Base-by-base conservation (phyloP, 2,113 vertebrate genomes). In the Anoplopoma fimbria region DNA sequence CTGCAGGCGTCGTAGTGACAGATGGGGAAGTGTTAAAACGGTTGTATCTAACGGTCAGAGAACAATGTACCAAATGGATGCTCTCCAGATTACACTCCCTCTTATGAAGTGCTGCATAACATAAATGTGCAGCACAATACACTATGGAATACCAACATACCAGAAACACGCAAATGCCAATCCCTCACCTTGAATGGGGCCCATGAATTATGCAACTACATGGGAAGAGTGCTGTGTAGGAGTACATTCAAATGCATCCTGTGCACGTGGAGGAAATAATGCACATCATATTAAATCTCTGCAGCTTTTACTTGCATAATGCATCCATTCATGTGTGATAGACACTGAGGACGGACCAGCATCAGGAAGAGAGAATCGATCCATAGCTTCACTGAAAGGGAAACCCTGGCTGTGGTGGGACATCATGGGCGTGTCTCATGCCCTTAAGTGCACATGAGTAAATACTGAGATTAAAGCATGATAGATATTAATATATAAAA, bases 181-280 rank as follows among this genome's bases (percentile, higher is more conserved):
- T 4, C 63, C 25, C 34, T 67, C n/a, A 33, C 7, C 33, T 25
- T 17, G 55, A 55, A 64, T n/a, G 13, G 49, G 8, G 75, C 69
- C 69, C 51, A 86, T 88, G 8, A 88, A 86, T 84, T 70, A 82
- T 86, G 77, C 57, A 90, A 68, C 40, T 63, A 45, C 19, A 31
- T 45, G 58, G 29, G 7, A 76, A 64, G 13, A 58, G 49, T 40
- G 65, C 27, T 49, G 6, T 25, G 62, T 21, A 33, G 21, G 34
- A 62, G 55, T 25, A 61, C 21, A 55, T n/a, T n/a, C 45, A 69
- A 23, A 51, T 13, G 29, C 15, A 17, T 34, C 5, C 31, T 7
- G n/a, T 33, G 6, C 23, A 42, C 13, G 34, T 27, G 45, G 9
- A 29, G 29, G 17, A 38, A 19, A 69, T 1, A 14, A 34, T 21